phyloP scores from a whole-genome alignment of 2,797 vertebrate species.

The Manis crassicaudata region DNA sequence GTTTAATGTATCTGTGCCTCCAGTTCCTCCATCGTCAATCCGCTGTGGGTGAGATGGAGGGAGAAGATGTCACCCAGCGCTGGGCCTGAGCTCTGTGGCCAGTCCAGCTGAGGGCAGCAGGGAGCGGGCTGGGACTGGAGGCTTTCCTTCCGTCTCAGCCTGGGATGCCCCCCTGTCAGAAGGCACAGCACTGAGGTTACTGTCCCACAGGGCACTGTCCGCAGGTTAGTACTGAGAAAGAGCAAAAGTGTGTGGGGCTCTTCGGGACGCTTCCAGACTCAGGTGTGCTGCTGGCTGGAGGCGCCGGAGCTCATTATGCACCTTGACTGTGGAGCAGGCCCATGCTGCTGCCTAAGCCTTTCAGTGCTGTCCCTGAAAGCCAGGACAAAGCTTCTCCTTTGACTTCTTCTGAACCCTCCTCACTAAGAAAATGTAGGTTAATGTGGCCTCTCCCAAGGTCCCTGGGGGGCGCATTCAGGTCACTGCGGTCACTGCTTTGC shows the following conservation, averaged over 20 bases:
- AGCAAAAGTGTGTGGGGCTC: accelerated
- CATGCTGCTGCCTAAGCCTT: neutral
- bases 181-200: neutral
- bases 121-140: neutral
- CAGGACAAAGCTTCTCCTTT: neutral
- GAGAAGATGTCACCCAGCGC: neutral
- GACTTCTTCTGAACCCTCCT: neutral
- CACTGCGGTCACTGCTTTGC: accelerated
- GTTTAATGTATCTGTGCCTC: neutral
- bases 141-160: neutral
- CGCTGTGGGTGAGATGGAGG: too few species aligned
- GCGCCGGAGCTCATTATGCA: accelerated
- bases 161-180: neutral
- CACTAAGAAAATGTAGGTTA: neutral
- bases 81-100: neutral
- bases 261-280: neutral
- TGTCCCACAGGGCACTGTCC: neutral
- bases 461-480: neutral
- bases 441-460: neutral
- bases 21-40: neutral
- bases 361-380: neutral
- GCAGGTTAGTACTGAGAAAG: neutral
- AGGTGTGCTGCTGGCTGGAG: neutral
- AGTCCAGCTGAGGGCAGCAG: neutral
- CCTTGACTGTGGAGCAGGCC: neutral